phyloP scores from a whole-genome alignment of 2,113 vertebrate genomes.

The Plestiodon gilberti region DNA sequence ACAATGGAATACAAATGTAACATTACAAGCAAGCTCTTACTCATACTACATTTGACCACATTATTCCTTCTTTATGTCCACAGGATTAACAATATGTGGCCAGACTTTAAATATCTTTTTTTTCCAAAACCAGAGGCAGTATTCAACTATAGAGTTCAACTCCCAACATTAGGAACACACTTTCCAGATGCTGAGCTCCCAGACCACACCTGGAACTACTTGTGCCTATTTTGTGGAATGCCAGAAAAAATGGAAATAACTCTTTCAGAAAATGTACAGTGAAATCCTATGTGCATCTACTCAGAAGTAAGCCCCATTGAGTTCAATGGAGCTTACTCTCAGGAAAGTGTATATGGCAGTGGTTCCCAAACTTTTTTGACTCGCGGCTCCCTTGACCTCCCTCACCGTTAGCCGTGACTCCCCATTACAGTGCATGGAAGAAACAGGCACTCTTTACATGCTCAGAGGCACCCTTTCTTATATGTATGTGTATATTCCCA shows the following conservation, averaged over 20 bases:
- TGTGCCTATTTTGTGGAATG: neutral
- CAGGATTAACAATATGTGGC: neutral
- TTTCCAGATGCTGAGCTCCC: neutral
- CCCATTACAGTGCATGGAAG: too few relatives aligned
- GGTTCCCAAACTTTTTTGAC: too few relatives aligned
- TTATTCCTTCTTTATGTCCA: neutral
- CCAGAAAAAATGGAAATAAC: neutral
- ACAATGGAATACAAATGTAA: neutral
- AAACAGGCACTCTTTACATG: too few relatives aligned
- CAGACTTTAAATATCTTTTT: neutral
- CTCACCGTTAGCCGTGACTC: too few relatives aligned
- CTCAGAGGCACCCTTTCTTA: too few relatives aligned
- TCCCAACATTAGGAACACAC: neutral
- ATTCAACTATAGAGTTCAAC: neutral
- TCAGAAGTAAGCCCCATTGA: too few relatives aligned
- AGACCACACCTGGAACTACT: neutral
- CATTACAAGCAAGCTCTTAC: neutral
- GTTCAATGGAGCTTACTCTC: too few relatives aligned
- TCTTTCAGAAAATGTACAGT: neutral
- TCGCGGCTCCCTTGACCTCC: too few relatives aligned
- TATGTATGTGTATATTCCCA: too few relatives aligned
- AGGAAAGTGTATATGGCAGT: too few relatives aligned
- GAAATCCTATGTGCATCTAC: too few relatives aligned
- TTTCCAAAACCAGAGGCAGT: neutral
- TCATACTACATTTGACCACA: neutral